Evolutionary conservation across 2,888 invertebrate species (phyloP).

Genomic region (Eupithecia exiguata): DNA sequence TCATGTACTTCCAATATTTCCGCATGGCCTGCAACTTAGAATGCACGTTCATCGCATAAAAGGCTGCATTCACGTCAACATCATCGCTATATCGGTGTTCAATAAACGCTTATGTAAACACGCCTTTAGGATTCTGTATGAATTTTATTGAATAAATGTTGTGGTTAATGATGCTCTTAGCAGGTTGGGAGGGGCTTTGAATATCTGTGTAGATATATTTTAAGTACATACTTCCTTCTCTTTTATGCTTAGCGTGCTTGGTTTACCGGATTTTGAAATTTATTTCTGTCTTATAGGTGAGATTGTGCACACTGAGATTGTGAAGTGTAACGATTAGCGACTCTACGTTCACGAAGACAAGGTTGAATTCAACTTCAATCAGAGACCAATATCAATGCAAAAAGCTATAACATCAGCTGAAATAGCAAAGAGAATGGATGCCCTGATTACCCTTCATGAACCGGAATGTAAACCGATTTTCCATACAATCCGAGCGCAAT

Average conservation of each 20-base stretch:
- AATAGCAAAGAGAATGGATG: conserved; percentile 5
- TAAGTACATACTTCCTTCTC: neutral
- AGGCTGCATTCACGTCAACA: conserved; percentile 23
- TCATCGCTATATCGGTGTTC: conserved; percentile 17
- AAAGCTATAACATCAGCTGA: neutral
- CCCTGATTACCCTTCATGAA: neutral
- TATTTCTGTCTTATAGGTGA: too few relatives aligned
- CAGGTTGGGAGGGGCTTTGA: neutral
- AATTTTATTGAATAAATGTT: conserved; percentile 17
- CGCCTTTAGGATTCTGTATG: conserved; percentile 20
- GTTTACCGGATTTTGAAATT: neutral
- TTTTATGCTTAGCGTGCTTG: neutral
- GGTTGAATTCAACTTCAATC: neutral
- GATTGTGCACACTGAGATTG: neutral
- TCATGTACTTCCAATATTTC: neutral
- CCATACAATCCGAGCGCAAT: neutral
- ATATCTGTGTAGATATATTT: neutral
- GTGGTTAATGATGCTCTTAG: neutral
- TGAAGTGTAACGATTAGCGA: neutral
- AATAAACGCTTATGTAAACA: conserved; percentile 23
- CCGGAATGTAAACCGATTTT: conserved; percentile 1
- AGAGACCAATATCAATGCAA: neutral
- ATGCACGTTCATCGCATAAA: conserved; percentile 16
- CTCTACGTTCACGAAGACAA: neutral
- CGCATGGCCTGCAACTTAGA: conserved; percentile 10